Evolutionary conservation across 2,888 invertebrate species (phyloP).

Genomic region (Acanthosepion pharaonis): DNA sequence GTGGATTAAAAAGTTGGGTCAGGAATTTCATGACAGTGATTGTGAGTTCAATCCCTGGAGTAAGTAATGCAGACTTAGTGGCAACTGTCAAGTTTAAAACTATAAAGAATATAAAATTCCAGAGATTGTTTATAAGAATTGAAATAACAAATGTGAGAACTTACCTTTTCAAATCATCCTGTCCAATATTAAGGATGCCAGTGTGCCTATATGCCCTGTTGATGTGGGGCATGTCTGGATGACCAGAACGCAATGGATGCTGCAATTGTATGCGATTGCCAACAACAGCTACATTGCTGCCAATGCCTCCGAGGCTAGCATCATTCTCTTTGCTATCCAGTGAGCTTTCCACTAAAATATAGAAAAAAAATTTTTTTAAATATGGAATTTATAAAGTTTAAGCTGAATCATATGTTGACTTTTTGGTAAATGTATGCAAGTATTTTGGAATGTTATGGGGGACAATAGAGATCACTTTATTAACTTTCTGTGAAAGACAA

Average conservation of each 20-base stretch:
- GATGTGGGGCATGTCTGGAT: slow-evolving; percentile 56
- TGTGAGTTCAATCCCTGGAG: no score
- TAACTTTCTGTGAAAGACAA: no score
- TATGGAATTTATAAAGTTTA: no score
- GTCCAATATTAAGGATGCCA: slow-evolving; percentile 64
- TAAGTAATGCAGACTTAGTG: no score
- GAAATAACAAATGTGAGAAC: neutral
- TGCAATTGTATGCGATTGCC: slow-evolving; percentile 91
- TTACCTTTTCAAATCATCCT: slow-evolving; percentile 66
- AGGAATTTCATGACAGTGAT: no score
- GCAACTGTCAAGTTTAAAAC: neutral
- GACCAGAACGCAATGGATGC: slow-evolving; percentile 57
- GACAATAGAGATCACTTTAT: neutral
- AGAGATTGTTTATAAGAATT: no score
- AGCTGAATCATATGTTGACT: no score
- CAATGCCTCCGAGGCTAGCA: slow-evolving; percentile 80
- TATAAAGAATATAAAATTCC: no score
- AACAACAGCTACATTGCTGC: slow-evolving; percentile 86
- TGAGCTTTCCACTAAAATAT: neutral
- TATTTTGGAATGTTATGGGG: neutral
- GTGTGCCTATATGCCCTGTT: slow-evolving; percentile 59
- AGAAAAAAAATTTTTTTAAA: neutral
- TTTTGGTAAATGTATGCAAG: no score
- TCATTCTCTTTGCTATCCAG: neutral
- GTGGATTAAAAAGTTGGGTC: no score